These are phyloP conservation scores for Achroia grisella DNA, from an alignment of 1,140 invertebrate genomes.

Conservation along the genomic window DNA sequence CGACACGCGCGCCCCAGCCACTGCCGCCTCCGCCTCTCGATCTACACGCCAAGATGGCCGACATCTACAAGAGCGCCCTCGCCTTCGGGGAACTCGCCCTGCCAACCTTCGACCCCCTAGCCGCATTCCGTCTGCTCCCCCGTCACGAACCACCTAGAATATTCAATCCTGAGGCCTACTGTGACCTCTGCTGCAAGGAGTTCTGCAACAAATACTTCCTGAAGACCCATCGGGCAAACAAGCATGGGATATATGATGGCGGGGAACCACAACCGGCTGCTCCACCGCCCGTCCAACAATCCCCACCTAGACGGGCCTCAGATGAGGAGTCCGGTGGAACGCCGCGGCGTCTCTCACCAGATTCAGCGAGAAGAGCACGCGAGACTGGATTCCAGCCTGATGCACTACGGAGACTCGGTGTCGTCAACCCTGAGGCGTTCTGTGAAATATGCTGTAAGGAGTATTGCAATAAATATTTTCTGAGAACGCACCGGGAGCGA, in stretches of 20 bases:
- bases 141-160: conserved; percentile 84
- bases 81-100: conserved; percentile 66
- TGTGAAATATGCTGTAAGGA: conserved; percentile 97
- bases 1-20: conserved; percentile 40
- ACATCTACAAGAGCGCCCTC: conserved; percentile 70
- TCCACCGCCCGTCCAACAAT: conserved; percentile 51
- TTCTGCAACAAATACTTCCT: conserved; percentile 99
- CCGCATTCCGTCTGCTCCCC: conserved; percentile 73
- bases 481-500: conserved; percentile 92
- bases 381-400: conserved; percentile 80
- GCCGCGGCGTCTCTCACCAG: conserved; percentile 75
- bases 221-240: conserved; percentile 97
- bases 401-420: conserved; percentile 82
- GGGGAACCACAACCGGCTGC: conserved; percentile 66
- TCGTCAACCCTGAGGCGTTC: conserved; percentile 91
- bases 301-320: conserved; percentile 61
- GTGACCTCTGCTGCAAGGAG: conserved; percentile 98
- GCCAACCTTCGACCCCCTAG: conserved; percentile 64
- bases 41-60: conserved; percentile 69
- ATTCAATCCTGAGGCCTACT: conserved; percentile 97
- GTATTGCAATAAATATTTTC: conserved; percentile 95
- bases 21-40: conserved; percentile 41
- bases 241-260: conserved; percentile 88
- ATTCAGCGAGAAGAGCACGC: conserved; percentile 76
- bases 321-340: conserved; percentile 73